Evolutionary conservation across 1,140 invertebrate genomes (phyloP).

Genomic region (Heliothis virescens): DNA sequence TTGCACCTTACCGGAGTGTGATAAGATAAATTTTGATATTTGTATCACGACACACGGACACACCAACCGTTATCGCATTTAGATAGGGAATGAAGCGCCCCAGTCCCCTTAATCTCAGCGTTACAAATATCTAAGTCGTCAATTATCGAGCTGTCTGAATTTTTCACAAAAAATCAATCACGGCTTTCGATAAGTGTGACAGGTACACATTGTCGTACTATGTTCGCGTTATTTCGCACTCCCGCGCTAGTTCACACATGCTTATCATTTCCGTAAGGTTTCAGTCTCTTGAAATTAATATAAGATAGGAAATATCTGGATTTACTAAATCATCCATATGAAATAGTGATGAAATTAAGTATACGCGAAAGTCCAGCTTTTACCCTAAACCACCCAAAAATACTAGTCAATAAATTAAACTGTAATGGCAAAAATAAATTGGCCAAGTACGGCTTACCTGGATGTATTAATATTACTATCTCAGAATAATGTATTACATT

Average conservation of each 20-base stretch:
- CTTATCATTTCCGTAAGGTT: constrained; percentile 13
- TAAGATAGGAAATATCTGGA: background rate
- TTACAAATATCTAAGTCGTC: constrained; percentile 62
- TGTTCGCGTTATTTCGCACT: constrained; percentile 1
- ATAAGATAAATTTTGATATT: constrained; percentile 81
- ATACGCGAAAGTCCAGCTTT: background rate
- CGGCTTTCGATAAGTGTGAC: constrained; percentile 67
- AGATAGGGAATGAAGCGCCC: constrained; percentile 62
- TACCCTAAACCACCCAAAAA: background rate
- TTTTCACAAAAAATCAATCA: constrained; percentile 68
- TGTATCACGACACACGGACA: constrained; percentile 68
- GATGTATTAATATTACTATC: constrained; percentile 20
- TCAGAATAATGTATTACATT: constrained; percentile 22
- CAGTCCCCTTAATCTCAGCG: constrained; percentile 61
- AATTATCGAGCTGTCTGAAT: constrained; percentile 59
- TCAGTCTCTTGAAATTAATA: too few relatives aligned
- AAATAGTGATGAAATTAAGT: too few relatives aligned
- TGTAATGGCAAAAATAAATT: constrained; percentile 26
- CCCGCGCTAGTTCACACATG: constrained; percentile 10
- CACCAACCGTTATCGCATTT: constrained; percentile 63
- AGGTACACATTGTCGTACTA: constrained; percentile 48
- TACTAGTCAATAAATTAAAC: background rate
- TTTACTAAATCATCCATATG: background rate
- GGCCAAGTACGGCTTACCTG: background rate
- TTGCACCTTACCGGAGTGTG: constrained; percentile 66